A percentile compares a stretch with the other conserved stretches of the same genome.
phyloP scores from a whole-genome alignment of 2,888 invertebrate species.

The Drosophila maculinotata region DNA sequence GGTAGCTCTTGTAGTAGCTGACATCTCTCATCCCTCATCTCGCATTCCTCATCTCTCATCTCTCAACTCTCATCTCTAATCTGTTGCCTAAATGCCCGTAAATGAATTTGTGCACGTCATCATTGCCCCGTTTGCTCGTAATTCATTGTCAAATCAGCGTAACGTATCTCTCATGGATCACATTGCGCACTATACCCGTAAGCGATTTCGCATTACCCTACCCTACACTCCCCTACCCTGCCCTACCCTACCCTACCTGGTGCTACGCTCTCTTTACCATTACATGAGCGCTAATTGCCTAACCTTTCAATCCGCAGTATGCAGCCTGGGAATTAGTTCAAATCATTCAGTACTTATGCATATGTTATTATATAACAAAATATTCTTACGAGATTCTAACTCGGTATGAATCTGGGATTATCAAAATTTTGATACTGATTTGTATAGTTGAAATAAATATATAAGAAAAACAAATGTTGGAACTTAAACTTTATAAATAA shows the following conservation, averaged over 20 bases:
- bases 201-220: conserved; percentile 27
- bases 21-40: conserved; percentile 64
- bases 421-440: too few species aligned
- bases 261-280: conserved; percentile 11
- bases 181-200: conserved; percentile 29
- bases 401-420: neutral
- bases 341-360: too few species aligned
- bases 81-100: conserved; percentile 54
- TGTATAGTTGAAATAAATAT: too few species aligned
- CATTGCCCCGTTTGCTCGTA: conserved; percentile 38
- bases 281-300: conserved; percentile 45
- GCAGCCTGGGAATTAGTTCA: neutral
- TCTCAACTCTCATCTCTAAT: conserved; percentile 65
- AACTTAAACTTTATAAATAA: too few species aligned
- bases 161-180: conserved; percentile 50
- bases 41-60: conserved; percentile 54
- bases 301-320: conserved; percentile 4
- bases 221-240: neutral
- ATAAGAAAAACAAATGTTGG: too few species aligned
- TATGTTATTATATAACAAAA: too few species aligned
- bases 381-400: too few species aligned
- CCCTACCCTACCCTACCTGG: neutral
- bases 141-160: conserved; percentile 52
- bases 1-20: conserved; percentile 49
- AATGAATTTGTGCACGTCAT: conserved; percentile 54